A percentile compares a stretch with the other conserved stretches of the same genome.
phyloP scores from a whole-genome alignment of 2,888 invertebrate genomes.

The Hyalella azteca region DNA sequence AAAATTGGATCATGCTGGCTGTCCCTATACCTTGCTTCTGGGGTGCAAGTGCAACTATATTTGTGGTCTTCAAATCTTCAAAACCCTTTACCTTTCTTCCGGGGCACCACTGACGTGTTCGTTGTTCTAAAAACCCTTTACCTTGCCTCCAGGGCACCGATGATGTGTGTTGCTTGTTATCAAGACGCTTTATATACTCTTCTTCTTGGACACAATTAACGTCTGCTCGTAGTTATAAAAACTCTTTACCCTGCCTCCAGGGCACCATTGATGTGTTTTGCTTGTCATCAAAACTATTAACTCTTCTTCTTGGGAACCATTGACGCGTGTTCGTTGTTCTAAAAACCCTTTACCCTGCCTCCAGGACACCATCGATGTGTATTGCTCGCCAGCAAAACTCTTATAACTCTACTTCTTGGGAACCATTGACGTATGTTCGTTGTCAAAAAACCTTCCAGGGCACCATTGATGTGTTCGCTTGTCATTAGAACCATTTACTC shows the following conservation, averaged over 20 bases:
- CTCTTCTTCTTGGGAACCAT: background rate
- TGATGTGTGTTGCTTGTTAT: background rate
- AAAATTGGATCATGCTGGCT: too few species aligned
- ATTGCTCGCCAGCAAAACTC: background rate
- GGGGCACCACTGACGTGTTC: too few species aligned
- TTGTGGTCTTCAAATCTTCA: too few species aligned
- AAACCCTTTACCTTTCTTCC: too few species aligned
- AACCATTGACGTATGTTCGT: background rate
- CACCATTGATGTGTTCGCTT: background rate
- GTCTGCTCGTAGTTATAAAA: too few species aligned
- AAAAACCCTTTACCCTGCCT: background rate
- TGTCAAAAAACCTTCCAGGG: constrained; percentile 41
- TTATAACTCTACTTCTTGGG: background rate
- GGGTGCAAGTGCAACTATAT: too few species aligned
- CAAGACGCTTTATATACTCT: background rate
- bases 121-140: too few species aligned
- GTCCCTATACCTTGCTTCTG: too few species aligned
- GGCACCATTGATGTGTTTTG: background rate
- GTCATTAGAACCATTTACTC: background rate
- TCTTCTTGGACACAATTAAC: too few species aligned
- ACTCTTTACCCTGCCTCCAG: too few species aligned
- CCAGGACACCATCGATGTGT: background rate
- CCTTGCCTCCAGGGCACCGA: too few species aligned
- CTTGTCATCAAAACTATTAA: background rate
- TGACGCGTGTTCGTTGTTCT: background rate